These are phyloP conservation scores for Barbus barbus DNA, from an alignment of 2,113 vertebrate species.

Conservation along the genomic window DNA sequence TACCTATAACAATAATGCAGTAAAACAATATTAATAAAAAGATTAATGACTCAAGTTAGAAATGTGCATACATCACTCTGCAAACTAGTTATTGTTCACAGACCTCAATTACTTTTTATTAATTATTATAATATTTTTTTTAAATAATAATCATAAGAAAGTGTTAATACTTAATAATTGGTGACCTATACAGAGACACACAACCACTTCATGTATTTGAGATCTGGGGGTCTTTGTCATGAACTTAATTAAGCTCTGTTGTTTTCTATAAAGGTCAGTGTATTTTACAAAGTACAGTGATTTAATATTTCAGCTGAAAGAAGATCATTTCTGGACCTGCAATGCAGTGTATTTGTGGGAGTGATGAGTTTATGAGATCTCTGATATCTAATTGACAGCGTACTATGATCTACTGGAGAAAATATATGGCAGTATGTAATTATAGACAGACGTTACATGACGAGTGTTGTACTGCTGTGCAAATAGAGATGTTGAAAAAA, in stretches of 20 bases:
- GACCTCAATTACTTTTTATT: not conserved
- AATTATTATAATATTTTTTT: not conserved
- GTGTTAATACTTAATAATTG: not conserved
- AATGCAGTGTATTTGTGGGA: not conserved
- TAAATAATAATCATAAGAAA: not conserved
- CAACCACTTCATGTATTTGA: slow-evolving; percentile 17
- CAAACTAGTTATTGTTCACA: not conserved
- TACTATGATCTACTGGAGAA: not conserved
- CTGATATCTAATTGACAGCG: slow-evolving; percentile 19
- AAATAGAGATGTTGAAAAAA: too few relatives aligned
- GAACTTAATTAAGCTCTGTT: slow-evolving; percentile 27
- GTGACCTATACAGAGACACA: not conserved
- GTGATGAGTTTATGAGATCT: not conserved
- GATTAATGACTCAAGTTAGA: not conserved
- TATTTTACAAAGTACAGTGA: slow-evolving; percentile 20
- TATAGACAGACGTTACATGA: not conserved
- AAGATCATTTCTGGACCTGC: slow-evolving; percentile 34
- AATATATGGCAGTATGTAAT: not conserved
- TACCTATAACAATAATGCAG: not conserved
- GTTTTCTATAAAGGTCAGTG: slow-evolving; percentile 45
- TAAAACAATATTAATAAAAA: not conserved
- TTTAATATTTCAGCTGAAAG: slow-evolving; percentile 34
- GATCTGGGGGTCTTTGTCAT: slow-evolving; percentile 23
- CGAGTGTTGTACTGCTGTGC: not conserved
- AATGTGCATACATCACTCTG: not conserved